Conservation (phyloP, 2,888 invertebrate species). For the Eutolmus rufibarbis region DNA sequence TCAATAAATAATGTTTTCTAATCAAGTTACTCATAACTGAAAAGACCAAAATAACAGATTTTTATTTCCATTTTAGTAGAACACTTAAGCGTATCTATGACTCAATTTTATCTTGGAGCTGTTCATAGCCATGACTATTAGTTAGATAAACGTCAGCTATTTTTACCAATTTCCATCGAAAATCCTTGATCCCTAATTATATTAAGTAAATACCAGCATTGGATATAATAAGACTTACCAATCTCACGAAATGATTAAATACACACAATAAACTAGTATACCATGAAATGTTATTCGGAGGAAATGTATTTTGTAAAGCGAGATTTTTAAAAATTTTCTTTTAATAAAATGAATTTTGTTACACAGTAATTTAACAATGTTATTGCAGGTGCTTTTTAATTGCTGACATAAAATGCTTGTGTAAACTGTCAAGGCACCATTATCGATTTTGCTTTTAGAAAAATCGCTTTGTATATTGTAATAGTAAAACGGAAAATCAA, state of each 20-base stretch:
- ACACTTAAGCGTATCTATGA: background rate
- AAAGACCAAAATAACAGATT: background rate
- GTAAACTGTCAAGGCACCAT: background rate
- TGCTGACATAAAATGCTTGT: background rate
- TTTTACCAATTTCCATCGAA: background rate
- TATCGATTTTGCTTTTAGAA: background rate
- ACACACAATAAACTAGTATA: background rate
- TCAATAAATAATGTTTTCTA: background rate
- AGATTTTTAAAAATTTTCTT: background rate
- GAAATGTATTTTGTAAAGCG: background rate
- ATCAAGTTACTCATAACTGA: background rate
- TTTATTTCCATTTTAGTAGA: background rate
- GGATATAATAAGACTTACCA: background rate
- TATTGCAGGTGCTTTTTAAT: background rate
- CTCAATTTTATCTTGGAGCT: background rate
- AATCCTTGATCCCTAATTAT: background rate
- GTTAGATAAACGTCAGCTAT: background rate
- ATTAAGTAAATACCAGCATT: background rate
- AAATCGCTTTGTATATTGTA: background rate
- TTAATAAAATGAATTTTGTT: background rate
- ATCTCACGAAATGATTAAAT: background rate
- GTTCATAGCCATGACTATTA: background rate
- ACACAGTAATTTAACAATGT: background rate
- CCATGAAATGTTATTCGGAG: background rate
- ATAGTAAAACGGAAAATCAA: background rate